Base-by-base conservation (phyloP, 2,888 invertebrate species). In the Sphaerophoria taeniata region DNA sequence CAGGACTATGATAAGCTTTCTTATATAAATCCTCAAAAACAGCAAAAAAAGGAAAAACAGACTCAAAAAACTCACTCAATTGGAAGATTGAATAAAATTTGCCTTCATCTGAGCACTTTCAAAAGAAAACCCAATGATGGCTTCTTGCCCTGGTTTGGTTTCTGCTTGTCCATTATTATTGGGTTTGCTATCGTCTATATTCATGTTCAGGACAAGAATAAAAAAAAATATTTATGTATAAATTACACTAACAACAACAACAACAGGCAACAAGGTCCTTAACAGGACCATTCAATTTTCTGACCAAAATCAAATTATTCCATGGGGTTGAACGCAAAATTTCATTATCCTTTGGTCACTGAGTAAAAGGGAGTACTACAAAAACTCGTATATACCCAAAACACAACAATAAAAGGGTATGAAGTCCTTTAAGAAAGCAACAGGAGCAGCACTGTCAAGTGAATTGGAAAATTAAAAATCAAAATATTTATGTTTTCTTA, bases 11-110 rank as follows among this genome's bases (percentile, higher is more conserved):
- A 88, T 88, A 88, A 88, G 88, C 87, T 81, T 83, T 67, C 67
- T 67, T 67, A 49, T 45, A 49, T 49, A 7, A 61, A 31, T 12
- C 31, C 33, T 33, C 31, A 16, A 53, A 67, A 51, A 12, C 12
- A 9, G 1, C 7, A 45, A 31, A 6, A 31, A 55, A 16, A 12
- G 43, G 9, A 43, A 67, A 67, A 67, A 39, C 72, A 87, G 88
- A 85, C 76, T 69, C 63, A 31, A 63, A 77, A 76, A 51, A 81
- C 74, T 83, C 89, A 91, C 87, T 91, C 91, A 90, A 88, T 90
- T 90, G 91, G 91, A 91, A 91, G 91, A 91, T 91, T 91, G 91
- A 91, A 91, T 91, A 91, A 90, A 90, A 90, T 90, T 90, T 90
- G 91, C 88, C 89, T 91, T 82, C 86, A 87, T 83, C 76, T 79